Base-by-base conservation (phyloP, 2,113 vertebrate genomes). In the Cepphus grylle region DNA sequence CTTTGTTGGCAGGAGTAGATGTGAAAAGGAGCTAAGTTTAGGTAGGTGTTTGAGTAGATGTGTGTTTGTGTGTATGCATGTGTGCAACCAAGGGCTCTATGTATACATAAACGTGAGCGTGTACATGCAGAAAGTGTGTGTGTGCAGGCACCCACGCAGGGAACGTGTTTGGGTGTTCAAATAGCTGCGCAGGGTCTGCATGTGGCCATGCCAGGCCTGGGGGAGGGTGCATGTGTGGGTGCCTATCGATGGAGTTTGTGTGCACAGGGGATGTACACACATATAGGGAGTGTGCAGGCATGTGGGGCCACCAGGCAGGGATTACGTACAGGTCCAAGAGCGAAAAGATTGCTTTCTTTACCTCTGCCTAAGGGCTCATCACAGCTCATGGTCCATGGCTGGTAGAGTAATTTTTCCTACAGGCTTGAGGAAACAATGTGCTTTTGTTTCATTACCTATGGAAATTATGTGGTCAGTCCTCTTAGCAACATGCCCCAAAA, bases 261-360 rank as follows among this genome's bases (percentile, higher is more conserved):
- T 34, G 15, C 27, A 6, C 0, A 8, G 34, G 23, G 79, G 7
- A 29, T 2, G 13, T 5, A 15, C 45, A 16, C 27, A 10, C 6
- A 11, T 36, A 34, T 1, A 29, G 40, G 38, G 56, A 34, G 15
- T 4, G 34, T 47, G 29, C 62, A 61, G 61, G 15, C 50, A 22
- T 1, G 38, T 2, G 16, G 22, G 40, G 36, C 14, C 65, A 66
- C 11, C 45, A 56, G 62, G 43, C 47, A 43, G n/a, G 58, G 59
- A 50, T 66, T 47, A 8, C 2, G 11, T 15, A 30, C 27, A 81
- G n/a, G 3, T 5, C 49, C 15, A 2, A 5, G 45, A 26, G 49
- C 8, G 58, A 79, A 70, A 43, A 16, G n/a, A 15, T 25, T 69
- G n/a, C 15, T 16, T 65, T n/a, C 43, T 42, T 36, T n/a, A 17